A percentile compares a stretch with the other conserved stretches of the same genome.
These are phyloP conservation scores for Lagorchestes hirsutus DNA, from an alignment of 2,797 vertebrate species.

Conservation along the genomic window DNA sequence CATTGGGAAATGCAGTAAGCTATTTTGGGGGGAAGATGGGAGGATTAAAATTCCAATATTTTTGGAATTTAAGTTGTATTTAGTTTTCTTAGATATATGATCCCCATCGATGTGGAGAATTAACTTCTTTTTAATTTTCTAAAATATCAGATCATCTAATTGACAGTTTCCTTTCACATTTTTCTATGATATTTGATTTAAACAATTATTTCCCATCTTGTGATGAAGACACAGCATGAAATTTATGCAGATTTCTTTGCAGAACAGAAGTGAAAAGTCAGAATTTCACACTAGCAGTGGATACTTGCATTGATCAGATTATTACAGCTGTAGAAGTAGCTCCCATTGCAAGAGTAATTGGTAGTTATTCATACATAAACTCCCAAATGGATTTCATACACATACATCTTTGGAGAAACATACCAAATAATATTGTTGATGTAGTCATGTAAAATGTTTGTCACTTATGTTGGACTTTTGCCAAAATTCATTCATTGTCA, in stretches of 20 bases:
- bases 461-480: constrained; percentile 72
- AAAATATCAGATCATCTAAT: neutral
- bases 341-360: constrained; percentile 52
- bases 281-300: constrained; percentile 56
- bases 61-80: constrained; percentile 60
- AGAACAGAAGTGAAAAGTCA: constrained; percentile 56
- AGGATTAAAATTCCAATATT: constrained; percentile 48
- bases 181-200: constrained; percentile 43
- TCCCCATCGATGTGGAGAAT: constrained; percentile 29
- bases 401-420: constrained; percentile 66
- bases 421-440: constrained; percentile 64
- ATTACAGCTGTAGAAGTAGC: constrained; percentile 56
- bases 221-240: constrained; percentile 49
- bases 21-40: constrained; percentile 42
- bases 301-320: constrained; percentile 61
- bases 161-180: constrained; percentile 59
- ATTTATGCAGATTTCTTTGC: constrained; percentile 65
- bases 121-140: constrained; percentile 49
- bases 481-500: constrained; percentile 72
- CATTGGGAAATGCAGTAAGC: constrained; percentile 16
- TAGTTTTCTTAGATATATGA: constrained; percentile 57
- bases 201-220: constrained; percentile 57
- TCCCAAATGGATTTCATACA: constrained; percentile 61
- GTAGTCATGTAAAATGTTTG: constrained; percentile 82
- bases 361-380: constrained; percentile 37